phyloP scores from a whole-genome alignment of 2,797 vertebrate genomes.

The Chrysocyon brachyurus region DNA sequence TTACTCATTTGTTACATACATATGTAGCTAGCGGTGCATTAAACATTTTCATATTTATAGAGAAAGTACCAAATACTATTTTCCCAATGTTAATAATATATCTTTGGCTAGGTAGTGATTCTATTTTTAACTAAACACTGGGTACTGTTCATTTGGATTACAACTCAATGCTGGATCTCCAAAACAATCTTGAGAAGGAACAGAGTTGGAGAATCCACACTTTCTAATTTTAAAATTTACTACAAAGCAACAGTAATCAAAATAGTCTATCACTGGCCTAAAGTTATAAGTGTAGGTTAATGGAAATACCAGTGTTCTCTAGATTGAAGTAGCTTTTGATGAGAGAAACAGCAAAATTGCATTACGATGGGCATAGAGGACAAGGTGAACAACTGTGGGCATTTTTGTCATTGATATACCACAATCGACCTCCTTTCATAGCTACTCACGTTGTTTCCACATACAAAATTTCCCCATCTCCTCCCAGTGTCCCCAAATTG shows the following conservation, averaged over 20 bases:
- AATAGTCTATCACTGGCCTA: not conserved
- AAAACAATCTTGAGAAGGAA: not conserved
- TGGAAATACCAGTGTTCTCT: not conserved
- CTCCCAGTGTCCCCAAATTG: not conserved
- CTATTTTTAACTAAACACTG: not conserved
- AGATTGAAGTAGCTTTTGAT: not conserved
- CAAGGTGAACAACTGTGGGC: not conserved
- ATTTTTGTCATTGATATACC: not conserved
- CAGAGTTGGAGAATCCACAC: not conserved
- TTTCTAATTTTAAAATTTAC: not conserved
- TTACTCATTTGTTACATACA: not conserved
- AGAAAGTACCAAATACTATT: not conserved
- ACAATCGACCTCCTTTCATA: not conserved
- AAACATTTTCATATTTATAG: not conserved
- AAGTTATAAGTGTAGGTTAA: not conserved
- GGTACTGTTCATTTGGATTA: not conserved
- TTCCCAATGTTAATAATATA: not conserved
- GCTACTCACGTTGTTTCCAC: not conserved
- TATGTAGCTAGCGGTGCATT: not conserved
- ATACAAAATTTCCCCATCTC: not conserved
- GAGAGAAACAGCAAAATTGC: not conserved
- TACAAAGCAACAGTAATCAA: not conserved
- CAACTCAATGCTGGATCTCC: not conserved
- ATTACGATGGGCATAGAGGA: not conserved
- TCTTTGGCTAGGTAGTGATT: not conserved